phyloP scores from a whole-genome alignment of 2,113 vertebrate species.

The Ancistrus triradiatus region DNA sequence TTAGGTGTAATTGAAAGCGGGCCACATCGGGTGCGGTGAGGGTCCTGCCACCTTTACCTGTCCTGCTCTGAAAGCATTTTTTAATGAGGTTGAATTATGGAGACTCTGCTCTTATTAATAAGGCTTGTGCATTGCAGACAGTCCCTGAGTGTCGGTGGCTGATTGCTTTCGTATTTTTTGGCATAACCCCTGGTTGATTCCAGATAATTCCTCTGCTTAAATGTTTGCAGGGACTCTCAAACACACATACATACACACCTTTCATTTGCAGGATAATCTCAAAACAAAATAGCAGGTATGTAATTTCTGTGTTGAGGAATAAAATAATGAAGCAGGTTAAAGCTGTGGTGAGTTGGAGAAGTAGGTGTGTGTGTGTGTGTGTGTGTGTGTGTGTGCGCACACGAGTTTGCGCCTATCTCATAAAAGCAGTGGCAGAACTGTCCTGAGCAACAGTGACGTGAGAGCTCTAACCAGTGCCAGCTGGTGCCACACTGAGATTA shows the following conservation, averaged over 20 bases:
- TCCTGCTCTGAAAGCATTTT: conserved; percentile 23
- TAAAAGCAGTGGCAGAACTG: conserved; percentile 40
- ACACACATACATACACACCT: too few species aligned
- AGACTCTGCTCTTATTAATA: conserved; percentile 30
- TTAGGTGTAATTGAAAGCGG: conserved; percentile 46
- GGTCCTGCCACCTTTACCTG: conserved; percentile 45
- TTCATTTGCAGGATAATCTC: too few species aligned
- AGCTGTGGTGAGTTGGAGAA: too few species aligned
- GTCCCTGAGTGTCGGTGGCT: conserved; percentile 15
- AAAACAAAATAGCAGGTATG: too few species aligned
- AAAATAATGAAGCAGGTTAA: too few species aligned
- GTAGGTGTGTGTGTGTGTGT: neutral
- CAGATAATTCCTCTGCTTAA: neutral
- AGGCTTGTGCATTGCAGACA: neutral
- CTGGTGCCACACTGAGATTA: conserved; percentile 70
- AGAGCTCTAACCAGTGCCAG: conserved; percentile 75
- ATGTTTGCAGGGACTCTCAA: conserved; percentile 5
- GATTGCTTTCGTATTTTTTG: conserved; percentile 27
- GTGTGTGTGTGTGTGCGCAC: too few species aligned
- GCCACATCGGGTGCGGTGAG: conserved; percentile 24
- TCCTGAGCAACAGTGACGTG: conserved; percentile 62
- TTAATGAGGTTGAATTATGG: conserved; percentile 41
- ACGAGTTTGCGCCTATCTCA: conserved; percentile 13
- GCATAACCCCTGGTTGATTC: neutral
- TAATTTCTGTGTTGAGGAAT: too few species aligned